Base-by-base conservation (phyloP, 2,797 vertebrate genomes). In the Phylloscopus collybita region DNA sequence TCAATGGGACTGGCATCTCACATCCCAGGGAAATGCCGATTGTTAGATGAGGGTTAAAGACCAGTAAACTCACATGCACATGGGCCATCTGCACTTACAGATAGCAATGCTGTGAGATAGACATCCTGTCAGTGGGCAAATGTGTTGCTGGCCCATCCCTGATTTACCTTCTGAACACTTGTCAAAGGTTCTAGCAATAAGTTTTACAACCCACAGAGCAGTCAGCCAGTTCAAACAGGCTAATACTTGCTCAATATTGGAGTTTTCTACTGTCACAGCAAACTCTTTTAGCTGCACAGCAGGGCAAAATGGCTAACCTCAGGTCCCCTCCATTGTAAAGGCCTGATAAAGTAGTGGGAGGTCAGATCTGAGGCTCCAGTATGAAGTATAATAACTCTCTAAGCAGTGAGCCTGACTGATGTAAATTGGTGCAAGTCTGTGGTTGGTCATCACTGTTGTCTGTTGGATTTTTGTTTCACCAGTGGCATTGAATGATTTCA, bases 161-260 rank as follows among this genome's bases (percentile, higher is more conserved):
- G 38, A 45, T 6, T 42, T 59, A 11, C 3, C 16, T 16, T 70
- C 70, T 36, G n/a, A 86, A 32, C 34, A 18, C 25, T 10, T 54
- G 25, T 47, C n/a, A 86, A 69, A 7, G 20, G 6, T 29, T 21
- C 61, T 67, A 40, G 26, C 26, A 72, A 1, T 14, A 49, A 50
- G 27, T 49, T 86, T 88, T 75, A 34, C 17, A 72, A 27, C 12
- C 3, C 13, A 7, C 7, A 6, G 3, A 1, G 16, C 3, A 29
- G 21, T 45, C 49, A 84, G 6, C 14, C 49, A 66, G 53, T 21
- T 74, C 18, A 47, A 87, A 38, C 3, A 22, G 20, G 14, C 7
- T 25, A 42, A 2, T 57, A 65, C 16, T 76, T 69, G 5, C 29
- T 66, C 15, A 7, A 4, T 27, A 13, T 5, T 0, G 0, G 38